Conservation (phyloP, 2,888 invertebrate genomes). For the Limnephilus lunatus region DNA sequence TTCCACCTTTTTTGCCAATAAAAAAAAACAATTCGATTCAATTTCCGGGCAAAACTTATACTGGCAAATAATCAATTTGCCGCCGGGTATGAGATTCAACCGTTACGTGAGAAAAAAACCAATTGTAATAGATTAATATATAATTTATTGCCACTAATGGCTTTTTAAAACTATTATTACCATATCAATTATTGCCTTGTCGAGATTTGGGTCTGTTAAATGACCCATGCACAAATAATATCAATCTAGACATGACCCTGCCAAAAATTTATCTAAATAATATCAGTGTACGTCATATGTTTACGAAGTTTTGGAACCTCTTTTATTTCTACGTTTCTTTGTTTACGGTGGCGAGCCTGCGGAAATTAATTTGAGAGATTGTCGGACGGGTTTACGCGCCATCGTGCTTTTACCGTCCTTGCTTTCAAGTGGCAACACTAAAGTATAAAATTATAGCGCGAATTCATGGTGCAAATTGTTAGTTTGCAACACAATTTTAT, state of each 20-base stretch:
- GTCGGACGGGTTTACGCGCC: not conserved
- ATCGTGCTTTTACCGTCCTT: not conserved
- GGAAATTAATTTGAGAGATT: not conserved
- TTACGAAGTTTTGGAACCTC: constrained; percentile 2
- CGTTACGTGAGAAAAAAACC: not conserved
- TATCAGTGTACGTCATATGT: not conserved
- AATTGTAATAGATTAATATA: not conserved
- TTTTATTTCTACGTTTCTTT: not conserved
- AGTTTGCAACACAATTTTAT: not conserved
- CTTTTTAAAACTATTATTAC: not conserved
- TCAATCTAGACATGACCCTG: not conserved
- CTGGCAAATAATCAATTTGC: not conserved
- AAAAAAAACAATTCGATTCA: not conserved
- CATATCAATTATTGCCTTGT: not conserved
- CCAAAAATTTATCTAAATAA: not conserved
- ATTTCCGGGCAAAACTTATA: not conserved
- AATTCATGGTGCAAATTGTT: not conserved
- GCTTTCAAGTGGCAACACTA: not conserved
- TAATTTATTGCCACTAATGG: not conserved
- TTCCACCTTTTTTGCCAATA: no score
- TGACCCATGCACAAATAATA: not conserved
- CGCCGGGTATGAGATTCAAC: not conserved
- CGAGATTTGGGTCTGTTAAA: not conserved
- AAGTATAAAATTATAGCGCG: not conserved
- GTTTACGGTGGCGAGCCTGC: not conserved